Base-by-base conservation (phyloP, 2,113 vertebrate species). In the Takifugu flavidus region DNA sequence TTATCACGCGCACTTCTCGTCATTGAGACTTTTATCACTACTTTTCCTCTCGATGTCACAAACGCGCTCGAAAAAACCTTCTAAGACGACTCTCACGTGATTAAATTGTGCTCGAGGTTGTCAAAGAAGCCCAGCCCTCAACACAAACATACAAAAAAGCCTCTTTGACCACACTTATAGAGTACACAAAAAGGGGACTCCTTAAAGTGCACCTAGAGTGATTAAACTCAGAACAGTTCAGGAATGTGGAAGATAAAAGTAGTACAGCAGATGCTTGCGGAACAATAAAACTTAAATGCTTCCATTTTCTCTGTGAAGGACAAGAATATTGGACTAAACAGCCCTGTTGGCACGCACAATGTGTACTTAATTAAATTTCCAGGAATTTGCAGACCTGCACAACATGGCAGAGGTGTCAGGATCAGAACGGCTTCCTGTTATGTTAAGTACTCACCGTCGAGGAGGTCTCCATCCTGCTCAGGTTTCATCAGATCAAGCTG, bases 401-500 rank as follows among this genome's bases (percentile, higher is more conserved):
- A n/a, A 3, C 14, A 46, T 15, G 10, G 45, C 45, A n/a, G 45
- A 13, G 44, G 44, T 45, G 44, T 13, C 3, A 2, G 2, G 45
- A 47, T 47, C n/a, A 47, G 4, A 5, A 1, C 10, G 12, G 56
- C 39, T 44, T 56, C 81, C 54, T 72, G 67, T 72, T 73, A 53
- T 78, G 25, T 54, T 63, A 56, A 56, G 60, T 25, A 0, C 44
- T 67, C 83, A 91, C 91, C 91, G 86, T 90, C 85, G 15, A 85
- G 61, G 73, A 82, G 63, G 71, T 88, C 88, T 59, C 74, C 73
- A 2, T 89, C 81, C 62, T 67, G 79, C 46, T 77, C 54, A 5
- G 82, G 55, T 72, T 74, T 88, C 91, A 91, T 92, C 66, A 52
- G 68, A 39, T 26, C 57, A 65, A 66, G 78, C 78, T 68, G 72